Conservation (phyloP, 2,113 vertebrate genomes). For the Lutjanus erythropterus region DNA sequence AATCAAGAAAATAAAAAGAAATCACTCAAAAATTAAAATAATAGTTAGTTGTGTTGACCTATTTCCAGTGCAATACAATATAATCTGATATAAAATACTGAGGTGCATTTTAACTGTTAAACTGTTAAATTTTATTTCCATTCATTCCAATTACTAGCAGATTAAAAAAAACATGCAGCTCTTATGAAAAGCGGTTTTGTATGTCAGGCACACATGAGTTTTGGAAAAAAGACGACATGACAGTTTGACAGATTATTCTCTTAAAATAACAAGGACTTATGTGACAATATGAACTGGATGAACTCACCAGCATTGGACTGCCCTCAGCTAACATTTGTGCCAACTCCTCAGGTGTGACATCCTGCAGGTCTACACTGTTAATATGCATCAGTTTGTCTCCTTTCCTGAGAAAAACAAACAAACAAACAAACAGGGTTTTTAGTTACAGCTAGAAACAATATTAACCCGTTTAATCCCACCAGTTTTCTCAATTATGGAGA, state of each 20-base stretch:
- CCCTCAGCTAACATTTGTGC: conserved; percentile 62
- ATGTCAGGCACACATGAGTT: neutral
- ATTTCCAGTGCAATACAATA: neutral
- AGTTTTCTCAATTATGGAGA: too few species aligned
- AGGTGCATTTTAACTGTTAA: neutral
- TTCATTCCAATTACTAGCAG: neutral
- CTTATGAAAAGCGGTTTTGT: neutral
- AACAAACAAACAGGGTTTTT: neutral
- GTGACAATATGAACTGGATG: neutral
- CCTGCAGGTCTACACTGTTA: conserved; percentile 68
- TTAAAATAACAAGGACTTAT: neutral
- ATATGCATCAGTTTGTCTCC: conserved; percentile 82
- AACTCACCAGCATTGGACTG: conserved; percentile 79
- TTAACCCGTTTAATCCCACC: too few species aligned
- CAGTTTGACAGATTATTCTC: neutral
- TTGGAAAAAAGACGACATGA: neutral
- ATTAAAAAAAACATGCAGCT: neutral
- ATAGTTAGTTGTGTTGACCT: too few species aligned
- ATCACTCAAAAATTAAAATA: too few species aligned
- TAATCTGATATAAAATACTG: too few species aligned
- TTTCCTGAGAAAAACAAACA: conserved; percentile 51
- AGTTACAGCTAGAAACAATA: neutral
- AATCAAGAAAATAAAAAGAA: too few species aligned
- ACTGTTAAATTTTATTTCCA: neutral
- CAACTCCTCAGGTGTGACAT: conserved; percentile 76